Conservation (phyloP, 2,797 vertebrate species). For the Ctenochaetus hawaiiensis region DNA sequence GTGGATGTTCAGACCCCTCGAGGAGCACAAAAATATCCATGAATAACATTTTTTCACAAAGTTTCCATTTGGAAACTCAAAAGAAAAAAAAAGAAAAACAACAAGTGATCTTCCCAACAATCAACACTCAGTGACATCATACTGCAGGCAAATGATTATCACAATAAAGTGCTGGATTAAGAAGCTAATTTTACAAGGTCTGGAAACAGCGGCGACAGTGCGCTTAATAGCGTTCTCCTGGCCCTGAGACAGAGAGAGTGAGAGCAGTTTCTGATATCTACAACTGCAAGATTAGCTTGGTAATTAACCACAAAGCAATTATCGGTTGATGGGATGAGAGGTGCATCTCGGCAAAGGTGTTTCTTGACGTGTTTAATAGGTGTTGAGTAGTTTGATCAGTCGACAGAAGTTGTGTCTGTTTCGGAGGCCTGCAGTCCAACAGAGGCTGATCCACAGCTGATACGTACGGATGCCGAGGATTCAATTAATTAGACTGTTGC, state of each 20-base stretch:
- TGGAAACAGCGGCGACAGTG: conserved; percentile 60
- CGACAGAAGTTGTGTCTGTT: conserved; percentile 77
- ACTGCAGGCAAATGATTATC: conserved; percentile 69
- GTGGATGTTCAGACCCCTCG: conserved; percentile 10
- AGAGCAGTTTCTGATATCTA: conserved; percentile 77
- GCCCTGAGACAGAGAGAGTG: conserved; percentile 69
- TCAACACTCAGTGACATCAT: conserved; percentile 67
- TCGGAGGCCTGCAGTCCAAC: conserved; percentile 69
- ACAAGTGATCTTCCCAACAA: conserved; percentile 60
- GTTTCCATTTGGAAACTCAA: conserved; percentile 38
- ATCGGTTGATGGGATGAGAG: conserved; percentile 83
- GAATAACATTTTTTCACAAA: conserved; percentile 38
- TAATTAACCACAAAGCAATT: conserved; percentile 90
- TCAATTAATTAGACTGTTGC: conserved; percentile 85
- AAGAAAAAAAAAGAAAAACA: conserved; percentile 24
- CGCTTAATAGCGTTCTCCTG: conserved; percentile 56
- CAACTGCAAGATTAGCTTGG: conserved; percentile 82
- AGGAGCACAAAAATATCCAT: conserved; percentile 33
- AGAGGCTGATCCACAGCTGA: conserved; percentile 77
- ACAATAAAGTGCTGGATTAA: conserved; percentile 73
- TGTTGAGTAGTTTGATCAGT: conserved; percentile 86
- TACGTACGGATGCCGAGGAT: conserved; percentile 74
- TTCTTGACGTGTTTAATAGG: conserved; percentile 85
- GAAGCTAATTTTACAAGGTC: conserved; percentile 75
- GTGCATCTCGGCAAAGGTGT: conserved; percentile 80